A percentile compares a stretch with the other conserved stretches of the same genome.
These are phyloP conservation scores for Fukomys damarensis DNA, from an alignment of 2,113 vertebrate species.

Conservation along the genomic window DNA sequence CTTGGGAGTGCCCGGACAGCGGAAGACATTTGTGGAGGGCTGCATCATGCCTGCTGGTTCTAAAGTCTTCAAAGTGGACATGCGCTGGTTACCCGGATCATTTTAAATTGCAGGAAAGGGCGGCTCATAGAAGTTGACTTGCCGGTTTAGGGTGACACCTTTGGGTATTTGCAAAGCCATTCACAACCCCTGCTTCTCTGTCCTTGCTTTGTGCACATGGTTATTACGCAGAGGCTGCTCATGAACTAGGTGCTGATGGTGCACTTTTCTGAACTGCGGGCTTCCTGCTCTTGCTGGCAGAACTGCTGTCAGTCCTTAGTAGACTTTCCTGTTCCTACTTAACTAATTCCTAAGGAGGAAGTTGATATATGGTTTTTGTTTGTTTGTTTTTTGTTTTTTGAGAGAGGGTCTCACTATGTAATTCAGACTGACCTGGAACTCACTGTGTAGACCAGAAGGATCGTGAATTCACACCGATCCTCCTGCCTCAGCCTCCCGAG, in stretches of 20 bases:
- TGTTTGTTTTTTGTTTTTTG: too few species aligned
- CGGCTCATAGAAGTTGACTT: not conserved
- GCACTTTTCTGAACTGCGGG: not conserved
- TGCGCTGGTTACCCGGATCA: accelerated
- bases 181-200: accelerated
- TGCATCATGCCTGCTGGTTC: accelerated
- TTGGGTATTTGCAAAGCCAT: not conserved
- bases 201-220: accelerated
- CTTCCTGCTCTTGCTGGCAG: accelerated
- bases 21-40: accelerated
- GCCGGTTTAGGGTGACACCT: not conserved
- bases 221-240: not conserved
- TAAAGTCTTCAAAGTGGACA: not conserved
- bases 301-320: not conserved
- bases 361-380: too few species aligned
- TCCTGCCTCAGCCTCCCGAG: too few species aligned
- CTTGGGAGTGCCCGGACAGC: not conserved
- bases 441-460: too few species aligned
- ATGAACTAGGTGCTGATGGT: not conserved
- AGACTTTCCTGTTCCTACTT: not conserved
- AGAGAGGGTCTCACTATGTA: too few species aligned
- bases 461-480: too few species aligned
- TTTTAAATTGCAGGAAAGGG: not conserved
- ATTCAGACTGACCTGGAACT: too few species aligned
- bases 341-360: not conserved